A percentile compares a stretch with the other conserved stretches of the same genome.
Conservation (phyloP, 1,140 invertebrate species). For the Zaprionus vittiger region DNA sequence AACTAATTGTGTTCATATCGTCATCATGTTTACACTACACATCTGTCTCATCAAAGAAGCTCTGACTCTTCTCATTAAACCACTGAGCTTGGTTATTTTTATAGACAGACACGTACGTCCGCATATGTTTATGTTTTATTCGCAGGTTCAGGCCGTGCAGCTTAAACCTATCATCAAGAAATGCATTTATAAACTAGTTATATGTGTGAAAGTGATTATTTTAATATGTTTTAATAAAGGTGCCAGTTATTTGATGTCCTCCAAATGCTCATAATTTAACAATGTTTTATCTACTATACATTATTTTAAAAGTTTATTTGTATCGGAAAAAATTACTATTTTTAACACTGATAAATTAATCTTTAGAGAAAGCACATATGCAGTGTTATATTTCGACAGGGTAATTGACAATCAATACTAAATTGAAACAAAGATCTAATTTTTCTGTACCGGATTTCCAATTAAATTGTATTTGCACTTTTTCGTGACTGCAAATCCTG, state of each 20-base stretch:
- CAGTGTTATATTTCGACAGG: neutral
- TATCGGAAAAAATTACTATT: neutral
- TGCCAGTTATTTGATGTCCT: slow-evolving; percentile 27
- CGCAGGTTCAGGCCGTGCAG: slow-evolving; percentile 43
- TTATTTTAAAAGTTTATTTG: neutral
- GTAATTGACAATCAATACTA: neutral
- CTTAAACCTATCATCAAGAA: slow-evolving; percentile 42
- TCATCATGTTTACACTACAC: neutral
- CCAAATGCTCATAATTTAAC: slow-evolving; percentile 18
- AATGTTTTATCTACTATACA: neutral
- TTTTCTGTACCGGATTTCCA: neutral
- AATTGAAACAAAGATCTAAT: neutral
- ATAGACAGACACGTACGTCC: neutral
- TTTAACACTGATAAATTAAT: too few relatives aligned
- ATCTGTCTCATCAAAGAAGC: slow-evolving; percentile 7
- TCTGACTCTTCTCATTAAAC: slow-evolving; percentile 24
- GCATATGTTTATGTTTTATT: slow-evolving; percentile 19
- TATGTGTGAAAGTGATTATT: slow-evolving; percentile 34
- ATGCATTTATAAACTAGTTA: slow-evolving; percentile 63
- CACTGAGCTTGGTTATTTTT: slow-evolving; percentile 12
- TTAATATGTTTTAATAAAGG: slow-evolving; percentile 36
- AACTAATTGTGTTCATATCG: slow-evolving; percentile 27
- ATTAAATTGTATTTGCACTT: neutral
- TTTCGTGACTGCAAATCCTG: too few relatives aligned
- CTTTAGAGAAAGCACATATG: neutral